Evolutionary conservation across 64 coral and sea anemone genomes (phyloP), one percentile per base, ranked within the genome.

Genomic region (Astreopora myriophthalma): DNA sequence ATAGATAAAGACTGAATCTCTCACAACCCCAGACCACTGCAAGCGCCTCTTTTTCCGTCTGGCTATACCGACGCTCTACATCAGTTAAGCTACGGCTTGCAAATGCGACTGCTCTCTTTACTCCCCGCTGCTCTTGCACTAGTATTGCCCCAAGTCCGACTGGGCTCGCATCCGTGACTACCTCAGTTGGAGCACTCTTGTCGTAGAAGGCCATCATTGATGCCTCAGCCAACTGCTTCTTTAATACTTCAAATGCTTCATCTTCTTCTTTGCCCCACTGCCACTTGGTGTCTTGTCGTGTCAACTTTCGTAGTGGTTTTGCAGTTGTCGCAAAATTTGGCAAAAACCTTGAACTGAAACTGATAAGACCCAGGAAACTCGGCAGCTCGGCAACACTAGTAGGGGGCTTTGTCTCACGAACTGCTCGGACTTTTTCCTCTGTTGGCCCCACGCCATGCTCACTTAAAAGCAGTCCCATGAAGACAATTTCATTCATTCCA

Each of bases 381-480:
- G 40, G 8, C 72, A 14, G 51, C 72, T 76, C n/a, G n/a, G n/a
- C n/a, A n/a, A n/a, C n/a, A n/a, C n/a, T n/a, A n/a, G n/a, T n/a
- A n/a, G n/a, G n/a, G n/a, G n/a, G n/a, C n/a, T n/a, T n/a, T n/a
- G n/a, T n/a, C n/a, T n/a, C n/a, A n/a, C n/a, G n/a, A n/a, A n/a
- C n/a, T n/a, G n/a, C n/a, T n/a, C 31, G 32, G 6, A 89, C 87
- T 39, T 74, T 76, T 49, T 89, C 87, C 49, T 77, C 20, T 34
- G 71, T 76, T 19, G 87, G 87, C 0, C 87, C 71, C 12, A 89
- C 36, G 13, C 44, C 20, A 72, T 75, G 48, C 71, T 89, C 22
- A 12, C 17, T 61, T 34, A 89, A 22, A 28, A 89, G 71, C 28
- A 76, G 35, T 34, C 73, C 71, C 72, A 77, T 89, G 71, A 78